Evolutionary conservation across 53 echinoderm and acorn worm genomes (phyloP), one percentile per base, ranked within the genome.

Genomic region (Apostichopus leukothele): DNA sequence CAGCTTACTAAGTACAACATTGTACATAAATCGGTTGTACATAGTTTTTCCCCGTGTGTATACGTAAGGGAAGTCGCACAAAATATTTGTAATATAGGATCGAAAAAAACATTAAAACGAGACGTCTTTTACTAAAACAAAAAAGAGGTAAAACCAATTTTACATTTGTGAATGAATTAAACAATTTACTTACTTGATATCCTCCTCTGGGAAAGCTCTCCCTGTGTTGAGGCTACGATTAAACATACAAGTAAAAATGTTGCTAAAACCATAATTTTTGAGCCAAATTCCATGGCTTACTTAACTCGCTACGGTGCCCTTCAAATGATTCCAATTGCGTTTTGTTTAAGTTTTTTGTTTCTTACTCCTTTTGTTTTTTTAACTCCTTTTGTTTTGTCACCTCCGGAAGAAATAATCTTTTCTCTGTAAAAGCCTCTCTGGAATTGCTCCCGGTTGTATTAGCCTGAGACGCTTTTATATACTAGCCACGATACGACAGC

Each of bases 201-300:
- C 18, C 85, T 85, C 23, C 39, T 66, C 85, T 85, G 66, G 57
- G 50, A 67, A 67, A 67, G 26, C 66, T 85, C 85, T 85, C 66
- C 85, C 11, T 85, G 85, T 85, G 85, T 59, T 16, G 85, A 85
- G 26, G 67, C 85, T 85, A 85, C 85, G 67, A 85, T 63, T 85
- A 85, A 85, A 85, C 85, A 85, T 85, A 85, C 61, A 85, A 85
- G 85, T 85, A 85, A 85, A 67, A 67, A 50, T 85, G 85, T 85
- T 60, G 85, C 67, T 25, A 85, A 66, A 85, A 85, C 85, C 85
- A 85, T 85, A 85, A 85, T 85, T 85, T 85, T 85, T 11, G 85
- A 57, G 85, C 85, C 85, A 85, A 85, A 85, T 85, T 85, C 85
- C 85, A 85, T 85, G 85, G 85, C 85, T 85, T 85, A 18, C 85